Evolutionary conservation across 2,888 invertebrate species (phyloP).

Genomic region (Lasioglossum villosulum): DNA sequence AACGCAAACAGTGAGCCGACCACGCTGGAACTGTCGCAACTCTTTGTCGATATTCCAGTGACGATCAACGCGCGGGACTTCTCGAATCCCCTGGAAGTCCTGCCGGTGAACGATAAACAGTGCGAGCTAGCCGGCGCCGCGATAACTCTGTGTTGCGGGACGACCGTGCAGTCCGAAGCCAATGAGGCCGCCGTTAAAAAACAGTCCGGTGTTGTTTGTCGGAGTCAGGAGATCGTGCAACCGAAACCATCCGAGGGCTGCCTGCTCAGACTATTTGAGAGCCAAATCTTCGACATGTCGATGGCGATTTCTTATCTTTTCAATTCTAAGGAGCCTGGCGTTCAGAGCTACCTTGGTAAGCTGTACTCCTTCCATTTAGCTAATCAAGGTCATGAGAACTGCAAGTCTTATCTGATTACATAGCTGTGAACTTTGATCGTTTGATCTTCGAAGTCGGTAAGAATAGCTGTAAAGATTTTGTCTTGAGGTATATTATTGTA

Average conservation of each 20-base stretch:
- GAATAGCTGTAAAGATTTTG: background rate
- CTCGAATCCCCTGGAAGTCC: constrained; percentile 67
- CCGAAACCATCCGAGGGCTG: constrained; percentile 87
- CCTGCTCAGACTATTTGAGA: constrained; percentile 96
- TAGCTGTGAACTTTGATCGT: background rate
- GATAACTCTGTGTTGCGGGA: constrained; percentile 83
- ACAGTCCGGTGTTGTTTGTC: constrained; percentile 80
- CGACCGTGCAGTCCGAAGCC: constrained; percentile 71
- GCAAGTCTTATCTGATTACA: background rate
- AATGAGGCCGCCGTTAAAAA: constrained; percentile 72
- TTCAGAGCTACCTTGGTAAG: constrained; percentile 96
- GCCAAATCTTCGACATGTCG: constrained; percentile 98
- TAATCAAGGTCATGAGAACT: background rate
- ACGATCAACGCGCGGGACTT: constrained; percentile 49
- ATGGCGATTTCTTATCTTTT: constrained; percentile 99
- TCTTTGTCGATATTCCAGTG: constrained; percentile 41
- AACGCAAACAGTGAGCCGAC: constrained; percentile 73
- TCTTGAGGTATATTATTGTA: background rate
- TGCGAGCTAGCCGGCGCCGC: constrained; percentile 81
- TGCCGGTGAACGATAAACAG: constrained; percentile 69
- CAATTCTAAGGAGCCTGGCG: constrained; percentile 99
- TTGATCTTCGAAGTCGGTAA: background rate
- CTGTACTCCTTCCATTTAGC: background rate
- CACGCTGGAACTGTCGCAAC: constrained; percentile 57
- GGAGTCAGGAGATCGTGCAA: constrained; percentile 81